These are phyloP conservation scores for Myrmophylax atrothorax DNA, from an alignment of 2,113 vertebrate genomes.

Conservation along the genomic window DNA sequence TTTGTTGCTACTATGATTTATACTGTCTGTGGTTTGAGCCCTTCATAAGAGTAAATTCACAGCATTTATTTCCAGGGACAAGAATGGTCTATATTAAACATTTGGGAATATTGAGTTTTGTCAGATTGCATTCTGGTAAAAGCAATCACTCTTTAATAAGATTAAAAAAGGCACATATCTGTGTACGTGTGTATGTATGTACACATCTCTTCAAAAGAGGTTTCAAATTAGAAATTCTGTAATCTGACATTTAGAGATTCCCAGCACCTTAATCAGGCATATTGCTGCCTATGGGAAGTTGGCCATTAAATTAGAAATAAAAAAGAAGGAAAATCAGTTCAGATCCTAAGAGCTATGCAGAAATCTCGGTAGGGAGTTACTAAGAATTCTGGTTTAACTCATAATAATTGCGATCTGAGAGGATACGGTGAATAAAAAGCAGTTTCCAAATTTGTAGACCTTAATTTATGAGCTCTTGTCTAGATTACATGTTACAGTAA, in stretches of 20 bases:
- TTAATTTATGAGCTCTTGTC: constrained; percentile 49
- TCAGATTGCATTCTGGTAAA: not conserved
- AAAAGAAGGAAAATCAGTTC: not conserved
- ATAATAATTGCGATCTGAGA: not conserved
- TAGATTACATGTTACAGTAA: constrained; percentile 51
- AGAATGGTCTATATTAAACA: not conserved
- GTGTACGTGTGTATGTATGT: not conserved
- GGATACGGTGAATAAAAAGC: not conserved
- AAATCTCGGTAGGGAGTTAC: not conserved
- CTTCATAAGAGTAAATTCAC: not conserved
- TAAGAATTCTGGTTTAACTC: not conserved
- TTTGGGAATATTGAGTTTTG: not conserved
- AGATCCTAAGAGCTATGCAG: not conserved
- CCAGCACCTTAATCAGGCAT: not conserved
- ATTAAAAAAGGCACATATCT: not conserved
- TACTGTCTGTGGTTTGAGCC: not conserved
- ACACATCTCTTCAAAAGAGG: not conserved
- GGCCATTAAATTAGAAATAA: not conserved
- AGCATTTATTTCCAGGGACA: not conserved
- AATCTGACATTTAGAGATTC: not conserved
- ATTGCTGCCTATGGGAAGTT: not conserved
- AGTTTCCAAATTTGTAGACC: not conserved
- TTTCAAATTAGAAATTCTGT: not conserved
- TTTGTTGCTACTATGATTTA: not conserved
- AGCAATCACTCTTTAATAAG: not conserved